Percentiles rank a stretch among this genome's conserved stretches.
Conservation (phyloP, 2,113 vertebrate genomes). For the Camarhynchus parvulus region DNA sequence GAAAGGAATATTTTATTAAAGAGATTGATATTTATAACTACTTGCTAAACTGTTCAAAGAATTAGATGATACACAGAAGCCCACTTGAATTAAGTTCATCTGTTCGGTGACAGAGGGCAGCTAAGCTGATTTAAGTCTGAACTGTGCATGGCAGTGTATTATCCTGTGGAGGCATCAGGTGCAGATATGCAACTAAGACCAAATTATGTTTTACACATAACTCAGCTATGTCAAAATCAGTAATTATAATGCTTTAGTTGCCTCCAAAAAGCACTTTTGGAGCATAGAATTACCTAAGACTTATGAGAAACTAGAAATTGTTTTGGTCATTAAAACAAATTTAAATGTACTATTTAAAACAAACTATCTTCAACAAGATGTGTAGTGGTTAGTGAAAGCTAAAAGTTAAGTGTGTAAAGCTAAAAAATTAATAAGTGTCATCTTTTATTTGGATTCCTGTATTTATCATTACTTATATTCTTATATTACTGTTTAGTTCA, state of each 20-base stretch:
- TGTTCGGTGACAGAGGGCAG: not conserved
- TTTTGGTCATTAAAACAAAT: not conserved
- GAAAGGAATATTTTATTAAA: not conserved
- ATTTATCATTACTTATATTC: not conserved
- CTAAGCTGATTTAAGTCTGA: not conserved
- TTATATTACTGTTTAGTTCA: not conserved
- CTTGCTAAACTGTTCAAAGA: not conserved
- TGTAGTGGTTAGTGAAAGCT: not conserved
- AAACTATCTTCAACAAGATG: not conserved
- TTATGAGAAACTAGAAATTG: not conserved
- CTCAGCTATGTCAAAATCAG: not conserved
- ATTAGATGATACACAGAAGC: not conserved
- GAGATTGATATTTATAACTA: not conserved
- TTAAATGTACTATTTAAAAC: not conserved
- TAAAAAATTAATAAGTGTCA: not conserved
- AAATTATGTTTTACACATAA: not conserved
- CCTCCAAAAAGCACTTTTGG: not conserved
- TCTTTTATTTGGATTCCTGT: not conserved
- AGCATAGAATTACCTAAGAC: not conserved
- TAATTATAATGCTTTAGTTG: not conserved
- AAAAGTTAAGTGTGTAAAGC: not conserved
- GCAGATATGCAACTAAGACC: not conserved
- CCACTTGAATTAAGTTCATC: not conserved
- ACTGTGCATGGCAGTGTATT: not conserved
- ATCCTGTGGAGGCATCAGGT: not conserved